Percentiles rank a stretch among this genome's conserved stretches.
phyloP scores from a whole-genome alignment of 1,140 invertebrate genomes.

The Drosophila sp. region DNA sequence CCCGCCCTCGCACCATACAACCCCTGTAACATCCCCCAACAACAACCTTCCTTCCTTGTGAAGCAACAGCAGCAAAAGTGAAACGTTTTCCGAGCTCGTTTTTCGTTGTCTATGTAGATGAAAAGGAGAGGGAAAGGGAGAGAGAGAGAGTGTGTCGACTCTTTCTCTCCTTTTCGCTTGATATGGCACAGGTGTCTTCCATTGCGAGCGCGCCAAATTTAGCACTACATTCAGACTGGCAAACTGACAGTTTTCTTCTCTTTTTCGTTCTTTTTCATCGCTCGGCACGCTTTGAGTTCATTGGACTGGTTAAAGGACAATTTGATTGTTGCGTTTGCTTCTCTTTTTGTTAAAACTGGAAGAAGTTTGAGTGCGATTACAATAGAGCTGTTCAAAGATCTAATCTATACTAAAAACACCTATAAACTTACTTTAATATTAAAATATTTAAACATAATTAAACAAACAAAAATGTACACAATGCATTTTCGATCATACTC shows the following conservation, averaged over 20 bases:
- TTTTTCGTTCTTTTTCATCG: background rate
- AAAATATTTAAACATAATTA: too few species aligned
- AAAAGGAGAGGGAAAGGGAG: background rate
- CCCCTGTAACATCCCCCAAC: conserved; percentile 2
- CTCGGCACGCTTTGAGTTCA: conserved; percentile 58
- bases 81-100: conserved; percentile 47
- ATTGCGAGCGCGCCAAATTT: conserved; percentile 62
- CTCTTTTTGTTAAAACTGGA: background rate
- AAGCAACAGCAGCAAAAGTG: conserved; percentile 67
- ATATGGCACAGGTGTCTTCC: conserved; percentile 77
- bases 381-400: background rate
- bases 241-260: conserved; percentile 7
- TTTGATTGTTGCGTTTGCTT: conserved; percentile 25
- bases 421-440: too few species aligned
- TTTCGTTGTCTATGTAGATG: too few species aligned
- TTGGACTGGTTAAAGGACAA: conserved; percentile 73
- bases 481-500: too few species aligned
- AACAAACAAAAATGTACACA: too few species aligned
- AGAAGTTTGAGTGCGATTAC: conserved; percentile 1
- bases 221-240: conserved; percentile 22
- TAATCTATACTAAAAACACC: too few species aligned
- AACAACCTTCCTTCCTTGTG: background rate
- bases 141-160: conserved; percentile 7
- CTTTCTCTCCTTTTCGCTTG: conserved; percentile 34
- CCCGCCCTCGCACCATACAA: background rate